Percentiles rank a stretch among this genome's conserved stretches.
Conservation (phyloP, 2,888 invertebrate species). For the Pelosia muscerda region DNA sequence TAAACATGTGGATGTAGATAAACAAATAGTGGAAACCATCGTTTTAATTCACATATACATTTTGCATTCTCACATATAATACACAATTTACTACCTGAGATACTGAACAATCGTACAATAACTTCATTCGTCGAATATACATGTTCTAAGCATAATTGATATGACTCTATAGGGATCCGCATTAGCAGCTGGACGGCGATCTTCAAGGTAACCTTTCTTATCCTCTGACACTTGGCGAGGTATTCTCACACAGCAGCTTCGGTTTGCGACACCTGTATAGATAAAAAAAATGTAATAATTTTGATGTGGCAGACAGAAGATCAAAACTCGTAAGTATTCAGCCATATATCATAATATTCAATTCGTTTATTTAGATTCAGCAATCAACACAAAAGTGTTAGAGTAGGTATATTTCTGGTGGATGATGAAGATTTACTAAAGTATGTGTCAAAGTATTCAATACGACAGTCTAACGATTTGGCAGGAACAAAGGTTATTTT, state of each 20-base stretch:
- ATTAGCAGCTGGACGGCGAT: conserved; percentile 96
- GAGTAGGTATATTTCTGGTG: no score
- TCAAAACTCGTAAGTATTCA: no score
- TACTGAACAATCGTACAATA: background rate
- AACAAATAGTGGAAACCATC: background rate
- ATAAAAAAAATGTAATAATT: background rate
- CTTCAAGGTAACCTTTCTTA: conserved; percentile 97
- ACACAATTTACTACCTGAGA: conserved; percentile 6
- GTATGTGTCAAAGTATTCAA: no score
- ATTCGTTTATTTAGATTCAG: no score
- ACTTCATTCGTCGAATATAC: conserved; percentile 91
- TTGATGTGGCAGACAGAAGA: no score
- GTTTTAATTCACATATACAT: background rate
- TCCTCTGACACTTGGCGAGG: conserved; percentile 97
- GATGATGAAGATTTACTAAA: no score
- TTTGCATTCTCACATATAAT: background rate
- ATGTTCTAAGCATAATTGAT: conserved; percentile 93
- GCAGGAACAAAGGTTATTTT: no score
- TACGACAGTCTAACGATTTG: no score
- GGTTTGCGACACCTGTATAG: conserved; percentile 94
- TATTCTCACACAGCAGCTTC: conserved; percentile 96
- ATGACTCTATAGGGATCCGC: conserved; percentile 96
- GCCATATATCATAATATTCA: no score
- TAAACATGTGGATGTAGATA: background rate
- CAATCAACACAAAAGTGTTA: no score